Conservation (phyloP, 2,797 vertebrate genomes). For the Taeniopygia guttata region DNA sequence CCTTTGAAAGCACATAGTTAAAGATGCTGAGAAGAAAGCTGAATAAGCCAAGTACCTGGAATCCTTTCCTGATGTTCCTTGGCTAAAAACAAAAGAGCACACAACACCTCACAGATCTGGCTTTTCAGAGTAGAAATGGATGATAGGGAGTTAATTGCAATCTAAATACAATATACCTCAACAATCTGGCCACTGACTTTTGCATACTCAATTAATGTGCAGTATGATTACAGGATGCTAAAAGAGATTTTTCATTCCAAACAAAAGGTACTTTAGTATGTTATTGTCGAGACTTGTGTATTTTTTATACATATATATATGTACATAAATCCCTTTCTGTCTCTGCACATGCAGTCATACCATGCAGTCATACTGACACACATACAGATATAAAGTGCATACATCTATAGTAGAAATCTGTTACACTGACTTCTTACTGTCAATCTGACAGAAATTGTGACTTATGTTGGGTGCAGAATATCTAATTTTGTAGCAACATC, state of each 20-base stretch:
- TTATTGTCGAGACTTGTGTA: background rate
- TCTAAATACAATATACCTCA: background rate
- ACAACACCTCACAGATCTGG: background rate
- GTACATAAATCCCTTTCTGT: background rate
- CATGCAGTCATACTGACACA: background rate
- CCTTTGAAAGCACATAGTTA: background rate
- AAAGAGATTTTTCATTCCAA: background rate
- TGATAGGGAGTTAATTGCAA: background rate
- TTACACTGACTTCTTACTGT: background rate
- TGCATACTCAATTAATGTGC: background rate
- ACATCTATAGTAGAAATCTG: background rate
- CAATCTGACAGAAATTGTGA: background rate
- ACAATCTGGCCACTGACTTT: background rate
- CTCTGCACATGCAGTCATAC: background rate
- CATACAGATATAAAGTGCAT: background rate
- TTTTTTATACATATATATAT: background rate
- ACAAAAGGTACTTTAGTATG: background rate
- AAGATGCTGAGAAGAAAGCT: background rate
- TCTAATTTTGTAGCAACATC: constrained; percentile 15
- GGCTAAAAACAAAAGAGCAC: background rate
- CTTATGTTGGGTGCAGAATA: background rate
- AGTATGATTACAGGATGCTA: background rate
- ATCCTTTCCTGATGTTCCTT: background rate
- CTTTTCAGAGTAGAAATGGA: background rate
- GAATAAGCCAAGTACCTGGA: background rate